Conservation (phyloP, 2,888 invertebrate genomes). For the Lutraria lutraria region DNA sequence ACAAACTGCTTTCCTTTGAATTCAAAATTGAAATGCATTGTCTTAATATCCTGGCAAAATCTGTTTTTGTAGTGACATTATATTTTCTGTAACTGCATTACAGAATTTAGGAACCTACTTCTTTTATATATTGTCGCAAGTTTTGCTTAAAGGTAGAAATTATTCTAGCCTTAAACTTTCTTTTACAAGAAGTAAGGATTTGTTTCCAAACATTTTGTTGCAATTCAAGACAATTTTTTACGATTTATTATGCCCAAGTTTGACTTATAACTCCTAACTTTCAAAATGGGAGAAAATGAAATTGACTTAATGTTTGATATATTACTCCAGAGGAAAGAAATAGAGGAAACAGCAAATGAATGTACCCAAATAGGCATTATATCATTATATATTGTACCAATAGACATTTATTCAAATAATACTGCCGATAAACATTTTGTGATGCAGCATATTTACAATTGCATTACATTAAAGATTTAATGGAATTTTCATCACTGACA, state of each 20-base stretch:
- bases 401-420: neutral
- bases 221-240: neutral
- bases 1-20: neutral
- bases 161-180: slow-evolving; percentile 3
- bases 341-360: neutral
- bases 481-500: neutral
- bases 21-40: neutral
- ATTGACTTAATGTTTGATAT: neutral
- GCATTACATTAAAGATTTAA: neutral
- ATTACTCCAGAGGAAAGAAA: neutral
- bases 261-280: slow-evolving; percentile 18
- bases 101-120: neutral
- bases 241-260: neutral
- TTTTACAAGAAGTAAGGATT: slow-evolving; percentile 14
- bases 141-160: slow-evolving; percentile 12
- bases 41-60: neutral
- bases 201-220: neutral
- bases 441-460: neutral
- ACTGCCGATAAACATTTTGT: neutral
- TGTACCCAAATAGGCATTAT: neutral
- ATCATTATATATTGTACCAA: neutral
- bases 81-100: neutral
- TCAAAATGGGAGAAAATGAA: neutral
- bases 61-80: neutral
- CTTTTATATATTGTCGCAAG: neutral